phyloP scores from a whole-genome alignment of 2,113 vertebrate genomes.

The Pollachius pollachius region DNA sequence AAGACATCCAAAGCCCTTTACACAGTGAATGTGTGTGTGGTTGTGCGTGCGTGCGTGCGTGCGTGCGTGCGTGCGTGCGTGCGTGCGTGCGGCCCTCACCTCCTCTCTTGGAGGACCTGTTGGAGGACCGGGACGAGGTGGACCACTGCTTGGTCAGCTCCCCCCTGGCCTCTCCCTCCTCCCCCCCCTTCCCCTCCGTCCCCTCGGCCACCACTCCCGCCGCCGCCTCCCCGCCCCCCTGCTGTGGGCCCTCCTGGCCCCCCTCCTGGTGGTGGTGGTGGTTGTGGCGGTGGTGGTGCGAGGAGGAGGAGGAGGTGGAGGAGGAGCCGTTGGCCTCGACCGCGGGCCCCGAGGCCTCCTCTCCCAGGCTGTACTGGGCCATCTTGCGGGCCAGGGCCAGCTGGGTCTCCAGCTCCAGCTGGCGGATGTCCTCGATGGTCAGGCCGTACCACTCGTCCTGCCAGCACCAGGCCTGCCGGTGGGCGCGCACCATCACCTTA shows the following conservation, averaged over 20 bases:
- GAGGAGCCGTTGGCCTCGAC: conserved; percentile 52
- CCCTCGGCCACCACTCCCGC: conserved; percentile 50
- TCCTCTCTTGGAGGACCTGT: conserved; percentile 91
- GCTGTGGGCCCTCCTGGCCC: conserved; percentile 49
- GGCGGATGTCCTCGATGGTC: conserved; percentile 93
- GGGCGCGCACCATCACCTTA: conserved; percentile 96
- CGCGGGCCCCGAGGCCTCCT: conserved; percentile 50
- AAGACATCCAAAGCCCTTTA: too few species aligned
- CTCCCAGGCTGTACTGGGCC: conserved; percentile 82
- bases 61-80: too few species aligned
- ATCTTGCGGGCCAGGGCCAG: conserved; percentile 92
- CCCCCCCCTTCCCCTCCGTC: conserved; percentile 49
- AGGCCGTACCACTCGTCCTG: conserved; percentile 98
- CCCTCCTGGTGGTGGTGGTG: conserved; percentile 42
- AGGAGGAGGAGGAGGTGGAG: conserved; percentile 5
- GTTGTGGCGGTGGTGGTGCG: too few species aligned
- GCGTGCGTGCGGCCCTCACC: conserved; percentile 66
- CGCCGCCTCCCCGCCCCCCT: conserved; percentile 50
- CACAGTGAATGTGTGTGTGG: too few species aligned
- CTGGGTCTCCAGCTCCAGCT: conserved; percentile 94
- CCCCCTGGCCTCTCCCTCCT: conserved; percentile 70
- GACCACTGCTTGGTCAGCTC: conserved; percentile 98
- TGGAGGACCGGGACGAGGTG: conserved; percentile 91
- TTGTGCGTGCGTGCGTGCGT: too few species aligned
- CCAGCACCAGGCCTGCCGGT: conserved; percentile 99